Evolutionary conservation across 2,113 vertebrate species (phyloP).

Genomic region (Nothocercus julius): DNA sequence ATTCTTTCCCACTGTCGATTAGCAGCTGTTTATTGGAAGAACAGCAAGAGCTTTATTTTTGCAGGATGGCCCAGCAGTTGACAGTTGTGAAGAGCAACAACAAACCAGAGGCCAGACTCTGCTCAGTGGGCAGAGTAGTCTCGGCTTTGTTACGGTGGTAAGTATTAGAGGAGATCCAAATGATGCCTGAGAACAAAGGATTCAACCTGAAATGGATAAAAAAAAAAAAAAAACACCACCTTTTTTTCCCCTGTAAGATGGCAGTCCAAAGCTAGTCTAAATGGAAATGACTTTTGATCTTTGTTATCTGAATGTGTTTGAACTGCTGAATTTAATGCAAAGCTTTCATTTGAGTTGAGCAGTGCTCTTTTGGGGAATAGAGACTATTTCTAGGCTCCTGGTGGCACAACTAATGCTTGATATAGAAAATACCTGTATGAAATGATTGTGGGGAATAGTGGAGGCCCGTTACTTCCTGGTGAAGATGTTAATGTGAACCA

Average conservation of each 20-base stretch:
- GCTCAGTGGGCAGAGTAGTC: background rate
- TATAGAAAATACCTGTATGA: background rate
- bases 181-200: background rate
- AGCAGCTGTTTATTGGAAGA: background rate
- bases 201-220: background rate
- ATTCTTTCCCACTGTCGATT: background rate
- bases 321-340: background rate
- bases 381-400: background rate
- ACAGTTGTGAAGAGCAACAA: background rate
- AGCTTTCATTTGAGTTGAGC: background rate
- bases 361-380: background rate
- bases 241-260: background rate
- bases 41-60: fast-evolving
- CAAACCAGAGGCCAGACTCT: background rate
- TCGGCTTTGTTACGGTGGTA: background rate
- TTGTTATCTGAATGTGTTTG: background rate
- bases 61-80: background rate
- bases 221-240: background rate
- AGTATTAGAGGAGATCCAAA: background rate
- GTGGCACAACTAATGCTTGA: background rate
- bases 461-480: background rate
- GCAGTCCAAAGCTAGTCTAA: background rate
- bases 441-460: background rate
- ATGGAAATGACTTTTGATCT: background rate
- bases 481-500: constrained; percentile 9